A percentile compares a stretch with the other conserved stretches of the same genome.
phyloP scores from a whole-genome alignment of 2,888 invertebrate genomes.

The Brachylomia viminalis region DNA sequence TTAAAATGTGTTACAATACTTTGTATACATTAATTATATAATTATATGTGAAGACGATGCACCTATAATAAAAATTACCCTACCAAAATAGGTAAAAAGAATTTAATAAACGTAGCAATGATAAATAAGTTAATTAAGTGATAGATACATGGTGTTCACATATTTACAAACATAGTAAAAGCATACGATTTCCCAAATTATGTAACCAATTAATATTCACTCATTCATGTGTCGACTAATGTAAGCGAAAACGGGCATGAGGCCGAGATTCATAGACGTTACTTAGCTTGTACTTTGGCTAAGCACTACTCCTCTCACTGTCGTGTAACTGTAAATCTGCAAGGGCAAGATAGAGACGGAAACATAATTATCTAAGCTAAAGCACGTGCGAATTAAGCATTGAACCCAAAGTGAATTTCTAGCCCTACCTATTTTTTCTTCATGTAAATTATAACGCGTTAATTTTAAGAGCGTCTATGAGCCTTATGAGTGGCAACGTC shows the following conservation, averaged over 20 bases:
- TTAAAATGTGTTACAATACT: too few species aligned
- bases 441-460: background rate
- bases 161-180: too few species aligned
- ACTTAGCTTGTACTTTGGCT: background rate
- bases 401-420: background rate
- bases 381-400: background rate
- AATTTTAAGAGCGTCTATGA: conserved; percentile 13
- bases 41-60: too few species aligned
- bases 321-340: background rate
- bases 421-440: background rate
- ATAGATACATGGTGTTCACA: too few species aligned
- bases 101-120: too few species aligned
- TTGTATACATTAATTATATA: too few species aligned
- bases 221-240: background rate
- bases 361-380: background rate
- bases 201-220: too few species aligned
- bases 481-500: too few species aligned
- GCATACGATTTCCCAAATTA: too few species aligned
- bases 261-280: background rate
- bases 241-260: background rate
- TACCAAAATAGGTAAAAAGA: too few species aligned
- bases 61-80: too few species aligned
- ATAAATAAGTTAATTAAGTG: too few species aligned
- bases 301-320: background rate
- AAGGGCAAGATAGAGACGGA: background rate